Base-by-base conservation (phyloP, 2,797 vertebrate genomes). In the Pygocentrus nattereri region DNA sequence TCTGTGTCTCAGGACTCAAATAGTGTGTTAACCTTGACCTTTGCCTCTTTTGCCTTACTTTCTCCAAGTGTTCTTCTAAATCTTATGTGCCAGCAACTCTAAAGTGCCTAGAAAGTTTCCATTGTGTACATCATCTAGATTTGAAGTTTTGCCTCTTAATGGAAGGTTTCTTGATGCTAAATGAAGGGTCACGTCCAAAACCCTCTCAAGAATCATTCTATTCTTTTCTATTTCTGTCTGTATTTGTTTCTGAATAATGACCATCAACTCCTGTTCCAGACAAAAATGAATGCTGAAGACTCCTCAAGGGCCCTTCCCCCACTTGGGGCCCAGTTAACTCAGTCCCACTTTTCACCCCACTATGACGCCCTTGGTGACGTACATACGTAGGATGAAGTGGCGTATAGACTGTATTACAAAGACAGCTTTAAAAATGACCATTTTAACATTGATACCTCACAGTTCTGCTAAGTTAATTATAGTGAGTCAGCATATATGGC, bases 41-140 rank as follows among this genome's bases (percentile, higher is more conserved):
- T 76, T 80, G 76, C 58, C 78, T 82, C 34, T 78, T 71, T 62
- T 85, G 50, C 72, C 77, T 81, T 34, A 85, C 4, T 68, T 80
- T 87, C 50, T 89, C 30, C 6, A 82, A 81, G 70, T 86, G 75
- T 47, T 87, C 74, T 23, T 85, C 30, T 11, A 84, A 58, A 6
- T 83, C 52, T n/a, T 80, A 64, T 69, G 79, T 5, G 76, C 69
- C 52, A 85, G 56, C 3, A 85, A 19, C 77, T 86, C 79, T 12
- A 80, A 6, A 50, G 69, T 83, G 31, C 18, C n/a, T 84, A 87
- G 75, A 69, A 85, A 82, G 52, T 80, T 59, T 44, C 62, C 81
- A 84, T 85, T 82, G n/a, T 82, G 82, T 1, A 83, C 67, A 74
- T 84, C 62, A 76, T 80, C 81, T 19, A 78, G 16, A 69, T 77